Percentiles rank a stretch among this genome's conserved stretches.
Conservation (phyloP, 2,888 invertebrate genomes). For the Synergus laeviventris region DNA sequence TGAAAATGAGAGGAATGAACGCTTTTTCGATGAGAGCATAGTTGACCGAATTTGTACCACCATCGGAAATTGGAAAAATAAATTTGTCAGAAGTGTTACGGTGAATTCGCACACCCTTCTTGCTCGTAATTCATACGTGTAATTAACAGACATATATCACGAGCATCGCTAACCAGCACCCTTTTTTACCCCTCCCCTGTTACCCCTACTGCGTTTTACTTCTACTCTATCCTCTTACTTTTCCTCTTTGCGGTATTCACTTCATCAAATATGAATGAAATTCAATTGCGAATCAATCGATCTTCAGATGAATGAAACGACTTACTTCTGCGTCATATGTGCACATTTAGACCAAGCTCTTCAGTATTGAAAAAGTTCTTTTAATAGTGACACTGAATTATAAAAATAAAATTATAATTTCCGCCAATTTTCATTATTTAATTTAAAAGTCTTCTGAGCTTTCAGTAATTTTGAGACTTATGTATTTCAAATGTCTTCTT, state of each 20-base stretch:
- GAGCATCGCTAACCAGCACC: conserved; percentile 42
- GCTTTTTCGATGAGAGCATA: neutral
- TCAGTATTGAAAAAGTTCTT: neutral
- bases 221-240: neutral
- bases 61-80: conserved; percentile 52
- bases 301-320: conserved; percentile 23
- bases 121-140: conserved; percentile 55
- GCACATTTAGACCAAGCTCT: neutral
- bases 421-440: no score
- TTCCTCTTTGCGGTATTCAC: conserved; percentile 33
- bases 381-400: neutral
- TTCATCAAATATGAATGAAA: conserved; percentile 51
- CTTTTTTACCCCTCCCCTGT: neutral
- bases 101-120: conserved; percentile 38
- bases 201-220: neutral
- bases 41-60: conserved; percentile 47
- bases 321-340: neutral
- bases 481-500: no score
- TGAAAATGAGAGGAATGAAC: neutral
- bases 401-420: no score
- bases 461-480: no score
- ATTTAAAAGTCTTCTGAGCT: no score
- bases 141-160: conserved; percentile 57
- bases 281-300: conserved; percentile 42
- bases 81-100: conserved; percentile 46